These are phyloP conservation scores for Mirounga angustirostris DNA, from an alignment of 2,113 vertebrate genomes.

Conservation along the genomic window DNA sequence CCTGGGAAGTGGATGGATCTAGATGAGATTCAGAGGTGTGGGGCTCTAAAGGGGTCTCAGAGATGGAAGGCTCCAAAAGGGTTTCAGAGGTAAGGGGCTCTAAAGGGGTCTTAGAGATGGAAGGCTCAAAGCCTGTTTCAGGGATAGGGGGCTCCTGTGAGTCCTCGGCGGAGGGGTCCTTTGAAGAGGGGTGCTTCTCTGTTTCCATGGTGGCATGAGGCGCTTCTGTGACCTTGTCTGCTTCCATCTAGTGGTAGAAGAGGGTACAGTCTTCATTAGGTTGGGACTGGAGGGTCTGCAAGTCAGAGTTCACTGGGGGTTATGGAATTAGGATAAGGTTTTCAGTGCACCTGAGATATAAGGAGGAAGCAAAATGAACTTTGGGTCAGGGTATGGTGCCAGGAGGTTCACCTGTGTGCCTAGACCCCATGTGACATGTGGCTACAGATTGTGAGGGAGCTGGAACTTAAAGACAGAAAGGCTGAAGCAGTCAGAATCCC, in stretches of 20 bases:
- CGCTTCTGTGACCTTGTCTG: constrained; percentile 58
- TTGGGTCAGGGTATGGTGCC: background rate
- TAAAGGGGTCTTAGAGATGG: background rate
- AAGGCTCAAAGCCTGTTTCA: background rate
- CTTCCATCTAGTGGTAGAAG: constrained; percentile 82
- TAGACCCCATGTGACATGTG: background rate
- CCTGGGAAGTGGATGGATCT: background rate
- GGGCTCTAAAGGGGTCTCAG: background rate
- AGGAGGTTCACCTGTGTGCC: background rate
- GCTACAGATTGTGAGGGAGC: background rate
- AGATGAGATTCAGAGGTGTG: background rate
- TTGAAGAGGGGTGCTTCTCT: constrained; percentile 52
- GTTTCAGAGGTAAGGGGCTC: background rate
- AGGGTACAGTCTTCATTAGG: constrained; percentile 67
- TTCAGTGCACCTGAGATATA: background rate
- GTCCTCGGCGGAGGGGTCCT: constrained; percentile 32
- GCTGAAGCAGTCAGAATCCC: constrained; percentile 46
- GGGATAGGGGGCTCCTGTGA: background rate
- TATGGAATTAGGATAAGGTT: constrained; percentile 24
- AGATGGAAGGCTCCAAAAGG: background rate
- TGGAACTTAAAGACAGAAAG: constrained; percentile 17
- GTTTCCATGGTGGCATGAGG: background rate
- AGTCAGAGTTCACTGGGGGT: background rate
- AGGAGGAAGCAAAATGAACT: constrained; percentile 21
- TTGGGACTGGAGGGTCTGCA: background rate